Conservation (phyloP, 1,140 invertebrate genomes). For the Medauroidea extradentata region DNA sequence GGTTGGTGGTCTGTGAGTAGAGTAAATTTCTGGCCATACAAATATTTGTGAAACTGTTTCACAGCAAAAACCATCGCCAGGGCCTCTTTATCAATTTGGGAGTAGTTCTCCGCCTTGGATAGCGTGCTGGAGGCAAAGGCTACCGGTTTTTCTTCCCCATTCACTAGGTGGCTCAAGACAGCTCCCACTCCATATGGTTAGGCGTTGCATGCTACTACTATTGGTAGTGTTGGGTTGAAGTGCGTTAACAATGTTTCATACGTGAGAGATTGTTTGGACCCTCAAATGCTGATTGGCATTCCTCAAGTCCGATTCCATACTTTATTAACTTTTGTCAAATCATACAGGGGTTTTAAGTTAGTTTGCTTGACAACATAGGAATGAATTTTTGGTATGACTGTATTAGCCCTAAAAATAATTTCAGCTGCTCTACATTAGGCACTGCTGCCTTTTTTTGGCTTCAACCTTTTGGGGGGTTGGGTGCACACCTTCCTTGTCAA, state of each 20-base stretch:
- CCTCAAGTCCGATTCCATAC: constrained; percentile 31
- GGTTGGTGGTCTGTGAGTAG: too few relatives aligned
- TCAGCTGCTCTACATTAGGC: constrained; percentile 36
- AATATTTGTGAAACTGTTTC: constrained; percentile 43
- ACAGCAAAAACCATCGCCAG: constrained; percentile 44
- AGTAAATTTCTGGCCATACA: constrained; percentile 42
- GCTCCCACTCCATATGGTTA: constrained; percentile 34
- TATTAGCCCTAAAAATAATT: constrained; percentile 35
- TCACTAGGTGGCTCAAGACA: constrained; percentile 33
- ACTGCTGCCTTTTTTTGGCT: constrained; percentile 30
- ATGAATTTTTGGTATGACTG: constrained; percentile 38
- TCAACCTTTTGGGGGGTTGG: constrained; percentile 36
- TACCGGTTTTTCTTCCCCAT: constrained; percentile 29
- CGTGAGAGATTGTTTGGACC: constrained; percentile 18
- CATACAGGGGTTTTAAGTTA: too few relatives aligned
- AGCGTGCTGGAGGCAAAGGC: too few relatives aligned
- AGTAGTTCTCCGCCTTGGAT: too few relatives aligned
- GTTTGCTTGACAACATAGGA: constrained; percentile 16
- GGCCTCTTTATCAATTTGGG: too few relatives aligned
- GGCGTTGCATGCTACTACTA: constrained; percentile 34
- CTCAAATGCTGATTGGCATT: constrained; percentile 30
- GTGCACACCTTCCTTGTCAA: constrained; percentile 34
- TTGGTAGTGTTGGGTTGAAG: constrained; percentile 26
- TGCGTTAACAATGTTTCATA: constrained; percentile 24
- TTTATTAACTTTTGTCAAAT: too few relatives aligned